These are phyloP conservation scores for Brachyrhaphis roseni DNA, from an alignment of 2,797 vertebrate genomes.

Conservation along the genomic window DNA sequence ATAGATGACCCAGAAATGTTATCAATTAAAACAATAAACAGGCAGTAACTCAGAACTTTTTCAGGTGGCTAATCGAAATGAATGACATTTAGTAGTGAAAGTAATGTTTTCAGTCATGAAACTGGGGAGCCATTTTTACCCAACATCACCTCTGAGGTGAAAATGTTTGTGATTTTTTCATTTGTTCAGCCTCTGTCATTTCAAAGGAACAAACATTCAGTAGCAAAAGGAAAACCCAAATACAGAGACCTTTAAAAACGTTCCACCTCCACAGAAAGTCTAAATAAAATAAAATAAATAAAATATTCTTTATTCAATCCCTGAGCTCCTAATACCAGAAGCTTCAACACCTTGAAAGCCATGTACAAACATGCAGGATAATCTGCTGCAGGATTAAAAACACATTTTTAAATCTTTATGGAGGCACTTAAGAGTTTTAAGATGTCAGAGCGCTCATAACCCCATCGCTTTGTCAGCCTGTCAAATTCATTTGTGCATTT, in stretches of 20 bases:
- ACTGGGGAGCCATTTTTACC: not conserved
- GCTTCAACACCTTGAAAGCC: not conserved
- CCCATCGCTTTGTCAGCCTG: slow-evolving; percentile 26
- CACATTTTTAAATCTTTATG: slow-evolving; percentile 7
- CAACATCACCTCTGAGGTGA: not conserved
- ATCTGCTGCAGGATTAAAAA: slow-evolving; percentile 1
- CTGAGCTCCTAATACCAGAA: not conserved
- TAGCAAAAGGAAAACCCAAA: not conserved
- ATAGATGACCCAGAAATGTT: not conserved
- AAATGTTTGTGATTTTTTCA: not conserved
- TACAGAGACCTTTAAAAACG: not conserved
- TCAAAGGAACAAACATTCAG: not conserved
- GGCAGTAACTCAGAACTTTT: not conserved
- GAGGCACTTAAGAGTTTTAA: not conserved
- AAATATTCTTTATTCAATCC: not conserved
- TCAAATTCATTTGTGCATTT: slow-evolving; percentile 36
- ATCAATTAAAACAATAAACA: not conserved
- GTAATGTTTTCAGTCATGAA: not conserved
- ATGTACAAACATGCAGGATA: not conserved
- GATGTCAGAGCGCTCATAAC: slow-evolving; percentile 21
- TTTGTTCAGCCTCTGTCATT: not conserved
- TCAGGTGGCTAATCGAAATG: not conserved
- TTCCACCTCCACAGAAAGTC: not conserved
- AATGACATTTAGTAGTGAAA: not conserved
- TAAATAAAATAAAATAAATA: slow-evolving; percentile 1